Percentiles rank a stretch among this genome's conserved stretches.
Evolutionary conservation across 1,140 invertebrate genomes (phyloP).

Genomic region (Hyles euphorbiae): DNA sequence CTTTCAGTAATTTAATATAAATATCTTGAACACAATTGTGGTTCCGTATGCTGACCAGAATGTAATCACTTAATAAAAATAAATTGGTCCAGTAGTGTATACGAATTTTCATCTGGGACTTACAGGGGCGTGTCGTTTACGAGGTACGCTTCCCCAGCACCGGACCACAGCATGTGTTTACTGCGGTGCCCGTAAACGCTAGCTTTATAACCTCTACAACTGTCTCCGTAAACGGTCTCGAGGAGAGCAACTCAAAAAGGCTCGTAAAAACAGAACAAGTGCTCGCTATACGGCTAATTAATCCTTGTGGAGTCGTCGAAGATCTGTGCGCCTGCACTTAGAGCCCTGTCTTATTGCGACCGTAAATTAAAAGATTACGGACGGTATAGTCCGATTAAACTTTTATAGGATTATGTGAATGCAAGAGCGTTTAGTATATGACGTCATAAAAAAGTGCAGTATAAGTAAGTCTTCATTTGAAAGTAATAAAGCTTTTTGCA

Average conservation of each 20-base stretch:
- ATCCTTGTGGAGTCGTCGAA: slow-evolving; percentile 14
- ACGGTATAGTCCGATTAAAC: not conserved
- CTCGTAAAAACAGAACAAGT: slow-evolving; percentile 44
- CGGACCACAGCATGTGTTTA: slow-evolving; percentile 42
- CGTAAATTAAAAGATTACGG: not conserved
- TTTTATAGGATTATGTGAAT: too few species aligned
- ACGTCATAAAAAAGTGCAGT: too few species aligned
- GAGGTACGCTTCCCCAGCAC: slow-evolving; percentile 24
- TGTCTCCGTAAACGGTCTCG: slow-evolving; percentile 37
- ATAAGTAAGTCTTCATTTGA: too few species aligned
- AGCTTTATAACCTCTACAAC: slow-evolving; percentile 39
- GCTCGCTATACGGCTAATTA: slow-evolving; percentile 41
- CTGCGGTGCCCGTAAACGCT: slow-evolving; percentile 36
- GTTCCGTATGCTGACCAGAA: too few species aligned
- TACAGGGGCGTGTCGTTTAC: slow-evolving; percentile 28
- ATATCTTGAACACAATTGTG: too few species aligned
- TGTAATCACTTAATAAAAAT: slow-evolving; percentile 2
- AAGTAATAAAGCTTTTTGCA: too few species aligned
- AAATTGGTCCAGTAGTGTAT: not conserved
- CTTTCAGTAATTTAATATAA: too few species aligned
- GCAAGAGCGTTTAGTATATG: too few species aligned
- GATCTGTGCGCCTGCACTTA: not conserved
- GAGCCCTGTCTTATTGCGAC: not conserved
- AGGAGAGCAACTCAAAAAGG: slow-evolving; percentile 28
- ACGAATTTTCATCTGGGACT: slow-evolving; percentile 5